Conservation (phyloP, 1,140 invertebrate genomes). For the Drosophila jambulina region DNA sequence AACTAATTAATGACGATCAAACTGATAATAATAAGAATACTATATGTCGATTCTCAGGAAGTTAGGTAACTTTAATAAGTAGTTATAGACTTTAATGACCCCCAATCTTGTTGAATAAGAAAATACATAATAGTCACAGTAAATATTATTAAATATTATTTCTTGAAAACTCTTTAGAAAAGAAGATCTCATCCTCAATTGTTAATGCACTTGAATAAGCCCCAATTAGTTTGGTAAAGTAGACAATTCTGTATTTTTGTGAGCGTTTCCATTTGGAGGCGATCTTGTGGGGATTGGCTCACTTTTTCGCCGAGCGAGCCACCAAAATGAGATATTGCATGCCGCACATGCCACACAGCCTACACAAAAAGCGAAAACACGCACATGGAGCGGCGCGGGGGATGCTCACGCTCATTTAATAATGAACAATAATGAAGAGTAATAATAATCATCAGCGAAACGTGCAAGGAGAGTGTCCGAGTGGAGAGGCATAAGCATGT, state of each 20-base stretch:
- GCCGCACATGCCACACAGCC: constrained; percentile 62
- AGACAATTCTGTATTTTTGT: constrained; percentile 2
- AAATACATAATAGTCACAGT: not conserved
- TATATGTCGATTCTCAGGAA: not conserved
- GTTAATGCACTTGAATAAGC: constrained; percentile 3
- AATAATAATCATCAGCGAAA: constrained; percentile 77
- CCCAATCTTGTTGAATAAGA: not conserved
- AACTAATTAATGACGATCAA: not conserved
- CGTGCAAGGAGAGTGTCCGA: constrained; percentile 58
- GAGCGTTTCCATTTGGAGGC: constrained; percentile 32
- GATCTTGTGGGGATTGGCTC: constrained; percentile 23
- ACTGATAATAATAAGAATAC: not conserved
- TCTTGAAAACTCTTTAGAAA: not conserved
- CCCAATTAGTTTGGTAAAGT: constrained; percentile 22
- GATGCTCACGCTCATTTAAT: constrained; percentile 73
- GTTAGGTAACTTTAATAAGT: not conserved
- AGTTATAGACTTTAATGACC: not conserved
- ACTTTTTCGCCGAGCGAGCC: constrained; percentile 21
- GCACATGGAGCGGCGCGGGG: constrained; percentile 17
- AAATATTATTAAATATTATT: not conserved
- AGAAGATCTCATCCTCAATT: constrained; percentile 6
- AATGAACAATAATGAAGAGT: constrained; percentile 82
- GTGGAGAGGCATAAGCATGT: constrained; percentile 6
- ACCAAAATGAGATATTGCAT: constrained; percentile 49
- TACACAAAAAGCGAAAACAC: constrained; percentile 56